Evolutionary conservation across 1,140 invertebrate genomes (phyloP).

Genomic region (Procambarus clarkii): DNA sequence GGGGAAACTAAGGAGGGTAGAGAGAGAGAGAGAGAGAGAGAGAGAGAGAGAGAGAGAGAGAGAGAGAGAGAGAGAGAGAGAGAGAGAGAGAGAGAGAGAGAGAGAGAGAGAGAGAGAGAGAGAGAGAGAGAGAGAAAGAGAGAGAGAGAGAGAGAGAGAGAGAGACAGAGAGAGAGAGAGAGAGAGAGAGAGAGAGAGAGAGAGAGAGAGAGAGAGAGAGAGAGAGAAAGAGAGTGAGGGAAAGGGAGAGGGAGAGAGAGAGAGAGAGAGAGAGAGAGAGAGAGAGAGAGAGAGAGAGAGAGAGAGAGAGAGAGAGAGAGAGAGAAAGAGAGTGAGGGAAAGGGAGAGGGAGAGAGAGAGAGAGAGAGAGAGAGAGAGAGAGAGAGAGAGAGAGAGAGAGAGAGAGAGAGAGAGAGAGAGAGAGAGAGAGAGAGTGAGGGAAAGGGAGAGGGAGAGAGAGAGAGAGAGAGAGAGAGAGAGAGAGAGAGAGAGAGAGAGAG

Average conservation of each 20-base stretch:
- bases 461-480: background rate
- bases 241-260: background rate
- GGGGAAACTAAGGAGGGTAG: too few species aligned
- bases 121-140: too few species aligned
- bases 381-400: constrained; percentile 31
- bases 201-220: background rate
- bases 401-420: background rate
- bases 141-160: background rate
- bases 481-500: background rate
- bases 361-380: background rate
- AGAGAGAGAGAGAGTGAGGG: constrained; percentile 3
- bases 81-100: too few species aligned
- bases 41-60: too few species aligned
- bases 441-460: background rate
- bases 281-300: background rate
- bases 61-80: too few species aligned
- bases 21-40: too few species aligned
- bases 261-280: background rate
- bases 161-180: background rate
- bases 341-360: constrained; percentile 9
- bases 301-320: background rate
- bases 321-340: too few species aligned
- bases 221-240: background rate
- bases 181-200: constrained; percentile 17
- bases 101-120: too few species aligned